These are phyloP conservation scores for Oncorhynchus keta DNA, from an alignment of 2,113 vertebrate genomes.

Conservation along the genomic window DNA sequence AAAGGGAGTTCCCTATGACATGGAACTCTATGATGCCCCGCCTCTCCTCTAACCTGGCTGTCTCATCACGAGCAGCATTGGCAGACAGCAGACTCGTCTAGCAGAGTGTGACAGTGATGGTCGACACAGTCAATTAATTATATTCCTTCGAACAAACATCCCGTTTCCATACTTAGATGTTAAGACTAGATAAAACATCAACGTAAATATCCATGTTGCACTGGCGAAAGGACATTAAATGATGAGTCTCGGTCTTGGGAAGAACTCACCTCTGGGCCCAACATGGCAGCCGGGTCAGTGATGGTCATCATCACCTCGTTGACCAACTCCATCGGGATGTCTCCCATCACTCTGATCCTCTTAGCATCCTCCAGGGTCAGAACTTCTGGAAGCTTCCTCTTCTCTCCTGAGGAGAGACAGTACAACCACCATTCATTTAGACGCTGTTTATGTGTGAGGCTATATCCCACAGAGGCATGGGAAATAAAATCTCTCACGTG, in stretches of 20 bases:
- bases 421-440: neutral
- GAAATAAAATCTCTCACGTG: neutral
- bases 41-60: constrained; percentile 92
- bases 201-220: neutral
- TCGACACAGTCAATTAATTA: neutral
- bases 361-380: constrained; percentile 96
- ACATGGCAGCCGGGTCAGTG: constrained; percentile 95
- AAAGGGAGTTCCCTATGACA: constrained; percentile 95
- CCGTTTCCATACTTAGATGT: too few species aligned
- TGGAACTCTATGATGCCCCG: constrained; percentile 98
- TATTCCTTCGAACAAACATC: too few species aligned
- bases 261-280: constrained; percentile 86
- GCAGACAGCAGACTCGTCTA: constrained; percentile 95
- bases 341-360: constrained; percentile 94
- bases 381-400: constrained; percentile 91
- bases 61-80: constrained; percentile 94
- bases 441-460: too few species aligned
- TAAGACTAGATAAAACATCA: too few species aligned
- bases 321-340: constrained; percentile 98
- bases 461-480: neutral
- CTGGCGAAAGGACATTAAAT: neutral
- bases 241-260: neutral
- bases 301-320: constrained; percentile 99
- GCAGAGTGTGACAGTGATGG: neutral
- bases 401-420: constrained; percentile 80